Base-by-base conservation (phyloP, 2,797 vertebrate genomes). In the Molossus molossus region DNA sequence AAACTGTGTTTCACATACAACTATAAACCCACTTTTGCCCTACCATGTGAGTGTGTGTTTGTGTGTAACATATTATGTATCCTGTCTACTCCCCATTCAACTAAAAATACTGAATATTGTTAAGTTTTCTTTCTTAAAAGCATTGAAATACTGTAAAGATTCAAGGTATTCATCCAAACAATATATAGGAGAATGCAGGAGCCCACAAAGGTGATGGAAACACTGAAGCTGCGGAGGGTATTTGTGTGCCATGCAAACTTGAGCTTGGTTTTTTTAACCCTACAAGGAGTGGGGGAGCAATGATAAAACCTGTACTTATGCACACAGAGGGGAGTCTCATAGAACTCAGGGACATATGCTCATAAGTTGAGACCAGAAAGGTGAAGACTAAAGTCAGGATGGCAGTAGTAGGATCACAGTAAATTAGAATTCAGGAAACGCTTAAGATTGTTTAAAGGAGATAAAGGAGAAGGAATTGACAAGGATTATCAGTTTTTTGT, bases 381-480 rank as follows among this genome's bases (percentile, higher is more conserved):
- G 6, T 88, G 25, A 82, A 14, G 29, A 57, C 76, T 83, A 48
- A 70, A 94, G 57, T 64, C 62, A 91, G 69, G 33, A 45, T 23
- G 55, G n/a, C 40, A 67, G 15, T 57, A 82, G 69, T 62, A 77
- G 45, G 17, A 82, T 64, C 29, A 65, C 27, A 69, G 1, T 48
- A 57, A 69, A 80, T 79, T 84, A 84, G 70, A 76, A 92, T 87
- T 83, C 9, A 33, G 45, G 25, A 65, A 90, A n/a, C 14, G 45
- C n/a, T 83, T 70, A 76, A 17, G 5, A 53, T 82, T 57, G 5
- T 21, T 83, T 83, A 77, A 14, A 67, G 21, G 20, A 69, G 10
- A 27, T 85, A 73, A 85, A 69, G 58, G 15, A 58, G 20, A 67
- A 70, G 21, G 45, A 21, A 48, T 64, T 88, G 18, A 77, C 27